Evolutionary conservation across 2,888 invertebrate species (phyloP).

Genomic region (Branchellion lobata): DNA sequence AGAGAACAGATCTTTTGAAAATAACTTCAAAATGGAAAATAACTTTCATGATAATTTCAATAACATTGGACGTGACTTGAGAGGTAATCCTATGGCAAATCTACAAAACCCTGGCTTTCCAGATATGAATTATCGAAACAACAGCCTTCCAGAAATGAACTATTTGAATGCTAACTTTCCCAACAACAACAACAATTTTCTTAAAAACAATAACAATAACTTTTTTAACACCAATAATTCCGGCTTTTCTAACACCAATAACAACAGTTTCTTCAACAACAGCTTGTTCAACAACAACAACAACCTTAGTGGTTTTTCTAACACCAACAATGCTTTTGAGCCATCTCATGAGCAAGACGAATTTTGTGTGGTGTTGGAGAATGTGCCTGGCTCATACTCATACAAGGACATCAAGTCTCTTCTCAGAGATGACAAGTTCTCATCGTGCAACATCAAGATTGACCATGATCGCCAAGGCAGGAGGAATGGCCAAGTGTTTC

Average conservation of each 20-base stretch:
- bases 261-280: not conserved
- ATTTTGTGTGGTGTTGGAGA: conserved; percentile 69
- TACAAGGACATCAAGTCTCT: conserved; percentile 80
- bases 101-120: not conserved
- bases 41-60: too few relatives aligned
- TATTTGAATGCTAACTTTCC: too few relatives aligned
- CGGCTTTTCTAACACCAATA: not conserved
- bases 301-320: too few relatives aligned
- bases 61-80: too few relatives aligned
- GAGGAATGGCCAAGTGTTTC: conserved; percentile 74
- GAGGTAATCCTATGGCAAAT: not conserved
- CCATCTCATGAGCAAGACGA: too few relatives aligned
- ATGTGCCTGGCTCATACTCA: conserved; percentile 73
- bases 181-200: too few relatives aligned
- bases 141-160: too few relatives aligned
- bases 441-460: conserved; percentile 81
- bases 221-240: not conserved
- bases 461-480: conserved; percentile 78
- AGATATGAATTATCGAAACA: too few relatives aligned
- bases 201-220: not conserved
- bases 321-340: too few relatives aligned
- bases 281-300: not conserved
- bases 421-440: conserved; percentile 75
- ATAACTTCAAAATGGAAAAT: too few relatives aligned
- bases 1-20: too few relatives aligned